A percentile compares a stretch with the other conserved stretches of the same genome.
phyloP scores from a whole-genome alignment of 2,113 vertebrate species.

The Phalacrocorax brasilianus region DNA sequence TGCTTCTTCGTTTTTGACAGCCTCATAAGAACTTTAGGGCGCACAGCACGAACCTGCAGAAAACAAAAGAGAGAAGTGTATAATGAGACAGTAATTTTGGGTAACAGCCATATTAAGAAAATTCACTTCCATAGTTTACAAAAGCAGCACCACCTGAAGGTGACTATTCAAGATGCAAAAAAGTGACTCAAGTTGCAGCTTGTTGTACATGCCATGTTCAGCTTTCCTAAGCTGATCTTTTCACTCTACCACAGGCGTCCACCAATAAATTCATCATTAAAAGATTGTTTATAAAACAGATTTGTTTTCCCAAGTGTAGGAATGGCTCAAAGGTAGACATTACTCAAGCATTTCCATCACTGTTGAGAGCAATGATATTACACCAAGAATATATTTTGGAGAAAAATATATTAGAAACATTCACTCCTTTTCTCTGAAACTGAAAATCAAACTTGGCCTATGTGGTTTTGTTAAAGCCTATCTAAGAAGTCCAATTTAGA shows the following conservation, averaged over 20 bases:
- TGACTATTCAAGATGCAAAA: background rate
- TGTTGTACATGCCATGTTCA: fast-evolving
- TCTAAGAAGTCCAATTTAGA: background rate
- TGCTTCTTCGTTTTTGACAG: constrained; percentile 98
- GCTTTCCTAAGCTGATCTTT: background rate
- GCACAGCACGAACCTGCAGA: constrained; percentile 89
- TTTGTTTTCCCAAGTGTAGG: fast-evolving
- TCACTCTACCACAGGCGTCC: background rate
- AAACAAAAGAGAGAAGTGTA: background rate
- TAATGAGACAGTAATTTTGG: fast-evolving
- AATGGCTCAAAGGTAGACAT: background rate
- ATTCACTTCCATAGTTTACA: background rate
- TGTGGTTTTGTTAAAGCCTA: background rate
- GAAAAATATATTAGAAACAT: fast-evolving
- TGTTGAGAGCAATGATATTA: fast-evolving
- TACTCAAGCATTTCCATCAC: background rate
- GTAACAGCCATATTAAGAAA: fast-evolving
- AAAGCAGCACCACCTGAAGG: background rate
- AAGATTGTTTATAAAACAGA: fast-evolving
- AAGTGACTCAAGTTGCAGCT: fast-evolving
- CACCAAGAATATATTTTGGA: background rate
- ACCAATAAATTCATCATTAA: fast-evolving
- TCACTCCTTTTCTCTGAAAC: background rate
- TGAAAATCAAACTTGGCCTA: background rate
- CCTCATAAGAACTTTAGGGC: constrained; percentile 97